Conservation (phyloP, 2,797 vertebrate species). For the Gadopsis marmoratus region DNA sequence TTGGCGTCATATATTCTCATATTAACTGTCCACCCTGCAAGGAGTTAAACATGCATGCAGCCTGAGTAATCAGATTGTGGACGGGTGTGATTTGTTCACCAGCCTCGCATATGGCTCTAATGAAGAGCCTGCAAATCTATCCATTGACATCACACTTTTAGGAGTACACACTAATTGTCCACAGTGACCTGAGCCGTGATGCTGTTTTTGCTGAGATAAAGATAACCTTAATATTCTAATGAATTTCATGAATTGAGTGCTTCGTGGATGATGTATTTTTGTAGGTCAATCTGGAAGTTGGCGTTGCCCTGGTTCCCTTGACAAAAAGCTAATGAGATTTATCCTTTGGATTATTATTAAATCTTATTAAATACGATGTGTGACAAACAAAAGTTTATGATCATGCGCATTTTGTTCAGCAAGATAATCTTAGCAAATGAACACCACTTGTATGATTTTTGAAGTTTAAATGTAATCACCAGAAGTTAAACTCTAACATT, state of each 20-base stretch:
- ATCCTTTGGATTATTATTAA: too few relatives aligned
- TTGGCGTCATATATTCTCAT: slow-evolving; percentile 50
- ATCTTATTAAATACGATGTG: too few relatives aligned
- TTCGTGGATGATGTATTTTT: too few relatives aligned
- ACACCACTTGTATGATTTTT: too few relatives aligned
- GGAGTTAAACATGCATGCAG: slow-evolving; percentile 54
- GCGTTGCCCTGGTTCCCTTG: too few relatives aligned
- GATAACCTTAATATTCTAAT: slow-evolving; percentile 9
- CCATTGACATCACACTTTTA: slow-evolving; percentile 78
- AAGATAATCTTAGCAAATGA: too few relatives aligned
- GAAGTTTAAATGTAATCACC: too few relatives aligned
- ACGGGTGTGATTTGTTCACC: slow-evolving; percentile 61
- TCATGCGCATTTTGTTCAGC: too few relatives aligned
- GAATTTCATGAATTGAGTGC: not conserved
- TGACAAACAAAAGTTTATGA: too few relatives aligned
- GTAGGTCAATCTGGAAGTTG: too few relatives aligned
- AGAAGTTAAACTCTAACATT: too few relatives aligned
- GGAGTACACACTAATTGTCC: slow-evolving; percentile 62
- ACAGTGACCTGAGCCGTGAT: slow-evolving; percentile 43
- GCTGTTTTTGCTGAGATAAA: slow-evolving; percentile 30
- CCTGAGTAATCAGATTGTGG: slow-evolving; percentile 56
- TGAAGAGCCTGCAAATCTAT: slow-evolving; percentile 71
- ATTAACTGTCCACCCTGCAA: slow-evolving; percentile 62
- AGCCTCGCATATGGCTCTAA: slow-evolving; percentile 80
- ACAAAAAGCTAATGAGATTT: too few relatives aligned